These are phyloP conservation scores for Chiridota heheva DNA, from an alignment of 35 echinoderm and acorn worm species.

Conservation along the genomic window DNA sequence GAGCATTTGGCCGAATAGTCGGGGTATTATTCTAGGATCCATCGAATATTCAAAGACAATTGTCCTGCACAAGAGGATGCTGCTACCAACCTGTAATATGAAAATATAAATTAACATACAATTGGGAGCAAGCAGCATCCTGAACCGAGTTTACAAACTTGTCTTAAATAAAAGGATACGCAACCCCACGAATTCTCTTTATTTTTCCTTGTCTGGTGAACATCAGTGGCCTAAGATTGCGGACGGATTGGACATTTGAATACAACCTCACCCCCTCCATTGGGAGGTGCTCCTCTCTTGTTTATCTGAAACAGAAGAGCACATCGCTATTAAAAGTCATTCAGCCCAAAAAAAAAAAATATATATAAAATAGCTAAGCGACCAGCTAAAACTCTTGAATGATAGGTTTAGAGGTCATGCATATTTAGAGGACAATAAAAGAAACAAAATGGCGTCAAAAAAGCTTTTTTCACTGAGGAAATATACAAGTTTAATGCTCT, in stretches of 20 bases:
- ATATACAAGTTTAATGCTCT: too few relatives aligned
- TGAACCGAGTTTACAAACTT: background rate
- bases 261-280: slow-evolving; percentile 86
- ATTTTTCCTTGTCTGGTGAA: slow-evolving; percentile 82
- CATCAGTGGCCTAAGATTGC: slow-evolving; percentile 76
- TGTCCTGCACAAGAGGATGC: too few relatives aligned
- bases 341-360: background rate
- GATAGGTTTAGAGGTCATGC: background rate
- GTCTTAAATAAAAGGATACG: slow-evolving; percentile 76
- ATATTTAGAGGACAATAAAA: background rate
- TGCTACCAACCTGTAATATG: too few relatives aligned
- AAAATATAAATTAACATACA: too few relatives aligned
- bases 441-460: too few relatives aligned
- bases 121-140: too few relatives aligned
- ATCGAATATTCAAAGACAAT: too few relatives aligned
- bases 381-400: background rate
- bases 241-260: slow-evolving; percentile 83
- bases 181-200: slow-evolving; percentile 90
- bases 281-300: slow-evolving; percentile 77
- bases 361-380: background rate
- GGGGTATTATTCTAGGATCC: too few relatives aligned
- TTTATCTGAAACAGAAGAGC: slow-evolving; percentile 46
- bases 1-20: too few relatives aligned
- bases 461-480: background rate
- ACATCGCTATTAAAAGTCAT: background rate